phyloP scores from a whole-genome alignment of 2,888 invertebrate species.

The Drosophila niveifrons region DNA sequence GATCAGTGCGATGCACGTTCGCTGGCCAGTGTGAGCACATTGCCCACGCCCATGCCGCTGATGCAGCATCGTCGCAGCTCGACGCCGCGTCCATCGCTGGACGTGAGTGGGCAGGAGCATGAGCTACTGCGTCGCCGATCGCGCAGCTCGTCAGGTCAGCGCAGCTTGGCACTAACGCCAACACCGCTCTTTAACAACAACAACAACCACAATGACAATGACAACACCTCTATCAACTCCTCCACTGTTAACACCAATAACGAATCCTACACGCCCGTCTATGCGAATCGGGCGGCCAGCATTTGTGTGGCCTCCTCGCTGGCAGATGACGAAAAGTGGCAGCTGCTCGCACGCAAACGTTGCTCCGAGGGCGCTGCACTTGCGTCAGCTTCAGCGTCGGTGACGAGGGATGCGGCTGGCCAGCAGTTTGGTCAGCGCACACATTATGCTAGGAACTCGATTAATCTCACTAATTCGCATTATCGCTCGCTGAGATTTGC shows the following conservation, averaged over 20 bases:
- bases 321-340: slow-evolving; percentile 85
- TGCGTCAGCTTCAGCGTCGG: slow-evolving; percentile 23
- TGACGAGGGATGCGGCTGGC: neutral
- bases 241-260: slow-evolving; percentile 59
- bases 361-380: slow-evolving; percentile 79
- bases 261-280: slow-evolving; percentile 84
- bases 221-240: slow-evolving; percentile 21
- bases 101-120: slow-evolving; percentile 64
- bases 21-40: slow-evolving; percentile 67
- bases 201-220: slow-evolving; percentile 37
- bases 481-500: slow-evolving; percentile 85
- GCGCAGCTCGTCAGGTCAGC: slow-evolving; percentile 81
- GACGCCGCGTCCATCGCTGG: slow-evolving; percentile 80
- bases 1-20: slow-evolving; percentile 71
- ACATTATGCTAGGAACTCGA: slow-evolving; percentile 84
- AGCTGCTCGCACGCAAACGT: slow-evolving; percentile 84
- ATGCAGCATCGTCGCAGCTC: slow-evolving; percentile 83
- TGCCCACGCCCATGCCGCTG: slow-evolving; percentile 81
- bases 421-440: slow-evolving; percentile 79
- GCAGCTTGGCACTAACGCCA: slow-evolving; percentile 83
- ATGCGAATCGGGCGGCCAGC: slow-evolving; percentile 83
- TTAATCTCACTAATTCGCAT: slow-evolving; percentile 84
- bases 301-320: slow-evolving; percentile 76
- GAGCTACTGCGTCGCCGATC: slow-evolving; percentile 72
- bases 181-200: slow-evolving; percentile 82